Evolutionary conservation across 2,113 vertebrate species (phyloP).

Genomic region (Gobius niger): DNA sequence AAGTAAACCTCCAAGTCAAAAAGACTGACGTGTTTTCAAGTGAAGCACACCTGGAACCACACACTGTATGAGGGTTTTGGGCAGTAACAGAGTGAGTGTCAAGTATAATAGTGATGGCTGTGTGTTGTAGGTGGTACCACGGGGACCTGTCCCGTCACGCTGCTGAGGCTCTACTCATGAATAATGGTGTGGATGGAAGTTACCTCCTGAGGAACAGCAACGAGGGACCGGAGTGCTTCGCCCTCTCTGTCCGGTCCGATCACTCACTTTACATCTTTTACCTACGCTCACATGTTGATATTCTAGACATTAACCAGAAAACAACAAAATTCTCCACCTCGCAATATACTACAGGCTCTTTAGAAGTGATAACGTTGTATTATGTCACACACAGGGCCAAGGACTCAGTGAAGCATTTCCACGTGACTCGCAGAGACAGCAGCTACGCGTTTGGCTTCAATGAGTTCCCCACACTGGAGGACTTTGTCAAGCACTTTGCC

Average conservation of each 20-base stretch:
- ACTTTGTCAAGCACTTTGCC: constrained; percentile 91
- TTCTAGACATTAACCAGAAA: too few relatives aligned
- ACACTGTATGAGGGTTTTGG: too few relatives aligned
- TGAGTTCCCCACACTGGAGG: constrained; percentile 84
- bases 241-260: constrained; percentile 89
- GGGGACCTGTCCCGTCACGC: constrained; percentile 86
- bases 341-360: too few relatives aligned
- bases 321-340: too few relatives aligned
- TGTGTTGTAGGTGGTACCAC: constrained; percentile 88
- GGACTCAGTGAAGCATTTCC: constrained; percentile 96
- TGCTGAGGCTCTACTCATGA: constrained; percentile 90
- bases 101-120: not conserved
- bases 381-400: constrained; percentile 79
- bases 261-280: not conserved
- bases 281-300: too few relatives aligned
- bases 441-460: constrained; percentile 91
- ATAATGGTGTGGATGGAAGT: constrained; percentile 90
- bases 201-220: constrained; percentile 92
- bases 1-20: too few relatives aligned
- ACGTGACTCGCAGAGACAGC: constrained; percentile 79
- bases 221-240: constrained; percentile 78
- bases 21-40: too few relatives aligned
- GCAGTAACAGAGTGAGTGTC: too few relatives aligned
- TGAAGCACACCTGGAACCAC: too few relatives aligned
- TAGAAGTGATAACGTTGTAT: not conserved